phyloP scores from a whole-genome alignment of 1,140 invertebrate species.

The Drosophila subobscura region DNA sequence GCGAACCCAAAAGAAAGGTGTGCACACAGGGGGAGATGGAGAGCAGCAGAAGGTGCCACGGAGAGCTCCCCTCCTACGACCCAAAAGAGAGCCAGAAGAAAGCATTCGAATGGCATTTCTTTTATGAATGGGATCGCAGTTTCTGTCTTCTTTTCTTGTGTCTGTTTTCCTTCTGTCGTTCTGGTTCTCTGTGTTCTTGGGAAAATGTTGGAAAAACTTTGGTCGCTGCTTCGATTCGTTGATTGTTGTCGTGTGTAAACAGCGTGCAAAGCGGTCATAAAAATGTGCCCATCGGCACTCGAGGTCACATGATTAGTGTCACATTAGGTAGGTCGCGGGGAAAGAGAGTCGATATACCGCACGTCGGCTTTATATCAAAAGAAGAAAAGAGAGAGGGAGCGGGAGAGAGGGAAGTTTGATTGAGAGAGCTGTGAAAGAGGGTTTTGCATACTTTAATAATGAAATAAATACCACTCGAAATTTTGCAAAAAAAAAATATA shows the following conservation, averaged over 20 bases:
- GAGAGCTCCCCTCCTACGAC: too few relatives aligned
- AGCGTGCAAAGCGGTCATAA: slow-evolving; percentile 70
- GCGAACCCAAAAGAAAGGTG: slow-evolving; percentile 54
- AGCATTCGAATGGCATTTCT: slow-evolving; percentile 73
- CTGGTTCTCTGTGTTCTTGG: slow-evolving; percentile 23
- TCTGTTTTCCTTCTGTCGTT: not conserved
- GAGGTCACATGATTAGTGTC: slow-evolving; percentile 78
- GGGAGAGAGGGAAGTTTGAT: not conserved
- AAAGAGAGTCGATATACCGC: slow-evolving; percentile 1
- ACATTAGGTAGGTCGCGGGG: slow-evolving; percentile 54
- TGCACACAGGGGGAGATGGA: slow-evolving; percentile 37
- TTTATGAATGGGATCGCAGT: slow-evolving; percentile 70
- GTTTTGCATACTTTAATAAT: slow-evolving; percentile 11
- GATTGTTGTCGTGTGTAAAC: slow-evolving; percentile 61
- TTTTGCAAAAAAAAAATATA: not conserved
- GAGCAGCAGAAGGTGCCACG: too few relatives aligned
- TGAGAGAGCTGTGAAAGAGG: not conserved
- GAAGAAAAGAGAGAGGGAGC: not conserved
- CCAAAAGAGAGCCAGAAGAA: slow-evolving; percentile 45
- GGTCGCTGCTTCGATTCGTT: slow-evolving; percentile 27
- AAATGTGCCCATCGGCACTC: slow-evolving; percentile 61
- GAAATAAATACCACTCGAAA: slow-evolving; percentile 14
- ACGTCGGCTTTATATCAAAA: slow-evolving; percentile 54
- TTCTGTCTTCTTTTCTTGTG: slow-evolving; percentile 8
- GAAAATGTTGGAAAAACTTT: slow-evolving; percentile 57